These are phyloP conservation scores for Caenorhabditis sinica DNA, from an alignment of 2,888 invertebrate species.

Conservation along the genomic window DNA sequence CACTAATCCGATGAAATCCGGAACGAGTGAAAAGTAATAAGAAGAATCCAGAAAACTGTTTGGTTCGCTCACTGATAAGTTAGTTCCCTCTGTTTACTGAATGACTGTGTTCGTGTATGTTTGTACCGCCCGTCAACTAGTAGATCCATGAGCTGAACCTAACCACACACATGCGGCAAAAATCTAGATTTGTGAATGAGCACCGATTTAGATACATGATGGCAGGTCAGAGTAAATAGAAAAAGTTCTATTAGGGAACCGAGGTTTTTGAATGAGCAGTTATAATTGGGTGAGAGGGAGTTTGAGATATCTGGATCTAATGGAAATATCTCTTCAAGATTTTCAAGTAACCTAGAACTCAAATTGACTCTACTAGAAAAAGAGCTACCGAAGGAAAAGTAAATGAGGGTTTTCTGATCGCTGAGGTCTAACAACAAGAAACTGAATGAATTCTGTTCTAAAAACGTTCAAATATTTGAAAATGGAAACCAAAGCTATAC, in stretches of 20 bases:
- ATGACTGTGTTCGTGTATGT: constrained; percentile 63
- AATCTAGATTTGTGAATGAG: constrained; percentile 50
- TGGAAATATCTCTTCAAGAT: too few species aligned
- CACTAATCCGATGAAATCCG: constrained; percentile 1
- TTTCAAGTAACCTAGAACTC: too few species aligned
- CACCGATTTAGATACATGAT: constrained; percentile 56
- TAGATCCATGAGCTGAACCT: constrained; percentile 50
- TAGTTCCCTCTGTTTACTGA: constrained; percentile 39
- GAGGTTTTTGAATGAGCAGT: background rate
- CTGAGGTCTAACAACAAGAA: too few species aligned
- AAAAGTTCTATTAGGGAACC: background rate
- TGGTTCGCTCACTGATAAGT: constrained; percentile 4
- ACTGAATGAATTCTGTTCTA: too few species aligned
- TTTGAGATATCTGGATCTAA: too few species aligned
- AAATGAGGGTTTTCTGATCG: too few species aligned
- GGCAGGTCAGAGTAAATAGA: constrained; percentile 22
- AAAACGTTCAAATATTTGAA: background rate
- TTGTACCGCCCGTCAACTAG: constrained; percentile 62
- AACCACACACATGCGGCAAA: constrained; percentile 20
- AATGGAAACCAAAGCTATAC: background rate
- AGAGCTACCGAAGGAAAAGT: too few species aligned
- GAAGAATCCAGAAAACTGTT: background rate
- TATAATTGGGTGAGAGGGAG: background rate
- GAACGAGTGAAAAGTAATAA: background rate
- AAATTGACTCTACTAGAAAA: too few species aligned